Conservation (phyloP, 2,113 vertebrate species). For the Piprites chloris region DNA sequence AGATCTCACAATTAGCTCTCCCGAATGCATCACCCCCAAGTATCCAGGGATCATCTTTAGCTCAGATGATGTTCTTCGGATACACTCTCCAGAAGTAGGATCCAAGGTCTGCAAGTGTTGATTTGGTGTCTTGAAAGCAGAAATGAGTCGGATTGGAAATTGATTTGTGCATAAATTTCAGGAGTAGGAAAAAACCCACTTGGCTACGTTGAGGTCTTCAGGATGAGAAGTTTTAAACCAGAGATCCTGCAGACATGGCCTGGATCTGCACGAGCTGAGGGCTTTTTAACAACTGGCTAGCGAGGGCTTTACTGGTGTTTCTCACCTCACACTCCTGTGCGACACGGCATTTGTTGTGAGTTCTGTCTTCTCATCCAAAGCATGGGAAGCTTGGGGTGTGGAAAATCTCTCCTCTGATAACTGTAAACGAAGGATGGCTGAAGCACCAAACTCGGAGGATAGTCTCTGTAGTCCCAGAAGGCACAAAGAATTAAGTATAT, state of each 20-base stretch:
- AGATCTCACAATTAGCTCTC: not conserved
- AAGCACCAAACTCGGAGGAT: not conserved
- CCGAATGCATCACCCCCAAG: not conserved
- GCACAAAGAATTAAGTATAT: not conserved
- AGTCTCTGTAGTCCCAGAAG: not conserved
- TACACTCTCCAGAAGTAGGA: not conserved
- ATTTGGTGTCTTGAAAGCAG: not conserved
- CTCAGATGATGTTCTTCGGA: not conserved
- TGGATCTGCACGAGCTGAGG: not conserved
- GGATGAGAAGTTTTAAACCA: not conserved
- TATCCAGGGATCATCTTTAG: not conserved
- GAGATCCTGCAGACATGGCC: not conserved
- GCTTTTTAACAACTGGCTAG: not conserved
- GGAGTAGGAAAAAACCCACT: not conserved
- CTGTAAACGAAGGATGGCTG: not conserved
- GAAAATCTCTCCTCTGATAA: not conserved
- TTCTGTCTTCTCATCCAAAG: not conserved
- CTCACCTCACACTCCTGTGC: not conserved
- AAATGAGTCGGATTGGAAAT: not conserved
- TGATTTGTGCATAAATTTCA: not conserved
- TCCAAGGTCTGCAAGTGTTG: not conserved
- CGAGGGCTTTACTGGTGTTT: not conserved
- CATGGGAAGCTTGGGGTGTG: not conserved
- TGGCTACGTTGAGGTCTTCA: not conserved
- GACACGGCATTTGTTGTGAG: not conserved